Conservation (phyloP, 2,797 vertebrate genomes). For the Dipus sagitta region DNA sequence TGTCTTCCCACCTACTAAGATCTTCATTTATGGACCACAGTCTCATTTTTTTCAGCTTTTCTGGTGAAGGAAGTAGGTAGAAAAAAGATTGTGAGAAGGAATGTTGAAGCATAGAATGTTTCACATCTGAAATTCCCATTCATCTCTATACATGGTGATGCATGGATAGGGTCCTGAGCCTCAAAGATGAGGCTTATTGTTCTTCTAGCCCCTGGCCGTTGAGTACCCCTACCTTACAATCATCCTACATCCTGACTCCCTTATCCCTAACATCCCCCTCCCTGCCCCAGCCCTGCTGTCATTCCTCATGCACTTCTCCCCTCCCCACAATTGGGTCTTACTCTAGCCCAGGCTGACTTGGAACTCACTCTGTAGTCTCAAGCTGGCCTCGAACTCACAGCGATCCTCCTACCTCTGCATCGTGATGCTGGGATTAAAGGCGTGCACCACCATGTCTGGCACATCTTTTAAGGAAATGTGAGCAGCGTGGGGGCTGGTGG, state of each 20-base stretch:
- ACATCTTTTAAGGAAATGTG: background rate
- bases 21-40: background rate
- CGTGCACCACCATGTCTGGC: too few relatives aligned
- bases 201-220: background rate
- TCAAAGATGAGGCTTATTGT: background rate
- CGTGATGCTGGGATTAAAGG: too few relatives aligned
- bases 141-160: rapidly evolving
- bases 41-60: slow-evolving; percentile 17
- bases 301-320: background rate
- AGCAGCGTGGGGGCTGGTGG: background rate
- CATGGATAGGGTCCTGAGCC: background rate
- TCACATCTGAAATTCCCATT: background rate
- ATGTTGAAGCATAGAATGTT: background rate
- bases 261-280: background rate
- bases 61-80: background rate
- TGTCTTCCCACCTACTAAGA: background rate
- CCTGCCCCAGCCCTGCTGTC: background rate
- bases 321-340: too few relatives aligned
- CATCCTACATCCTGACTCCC: background rate
- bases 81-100: background rate
- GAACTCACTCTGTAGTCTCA: too few relatives aligned
- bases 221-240: background rate
- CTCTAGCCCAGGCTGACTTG: too few relatives aligned
- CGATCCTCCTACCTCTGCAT: too few relatives aligned
- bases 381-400: too few relatives aligned